Conservation (phyloP, 2,888 invertebrate genomes). For the Venusia cambrica region DNA sequence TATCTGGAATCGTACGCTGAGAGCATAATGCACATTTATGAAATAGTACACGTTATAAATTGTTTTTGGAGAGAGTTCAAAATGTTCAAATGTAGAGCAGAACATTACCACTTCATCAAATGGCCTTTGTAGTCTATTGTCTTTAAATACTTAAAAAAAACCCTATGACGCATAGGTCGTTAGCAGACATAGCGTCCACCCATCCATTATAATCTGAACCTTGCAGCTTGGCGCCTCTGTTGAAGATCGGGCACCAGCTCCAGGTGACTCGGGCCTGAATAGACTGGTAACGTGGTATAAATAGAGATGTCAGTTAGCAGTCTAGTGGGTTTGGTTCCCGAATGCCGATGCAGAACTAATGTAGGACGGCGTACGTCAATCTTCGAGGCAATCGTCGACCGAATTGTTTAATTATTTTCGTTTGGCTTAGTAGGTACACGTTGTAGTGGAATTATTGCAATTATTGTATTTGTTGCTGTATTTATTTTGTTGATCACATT, state of each 20-base stretch:
- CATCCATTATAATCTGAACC: slow-evolving; percentile 38
- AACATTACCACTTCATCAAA: no score
- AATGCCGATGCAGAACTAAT: slow-evolving; percentile 66
- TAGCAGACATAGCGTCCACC: slow-evolving; percentile 39
- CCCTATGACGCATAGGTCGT: slow-evolving; percentile 59
- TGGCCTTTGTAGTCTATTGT: no score
- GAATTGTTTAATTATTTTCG: slow-evolving; percentile 25
- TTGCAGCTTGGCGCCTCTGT: slow-evolving; percentile 8
- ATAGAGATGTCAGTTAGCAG: slow-evolving; percentile 71
- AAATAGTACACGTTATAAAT: no score
- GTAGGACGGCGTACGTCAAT: slow-evolving; percentile 65
- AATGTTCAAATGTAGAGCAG: no score
- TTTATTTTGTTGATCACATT: no score
- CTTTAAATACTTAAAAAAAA: slow-evolving; percentile 52
- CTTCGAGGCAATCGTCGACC: slow-evolving; percentile 35
- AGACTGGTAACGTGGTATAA: slow-evolving; percentile 52
- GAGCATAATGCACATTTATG: no score
- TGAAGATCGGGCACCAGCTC: slow-evolving; percentile 35
- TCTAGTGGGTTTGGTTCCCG: slow-evolving; percentile 57
- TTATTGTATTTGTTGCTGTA: no score
- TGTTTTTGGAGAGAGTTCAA: no score
- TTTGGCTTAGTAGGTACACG: no score
- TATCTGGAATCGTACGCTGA: no score
- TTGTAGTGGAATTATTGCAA: no score
- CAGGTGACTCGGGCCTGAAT: slow-evolving; percentile 46